Evolutionary conservation across 2,888 invertebrate species (phyloP).

Genomic region (Allacma fusca): DNA sequence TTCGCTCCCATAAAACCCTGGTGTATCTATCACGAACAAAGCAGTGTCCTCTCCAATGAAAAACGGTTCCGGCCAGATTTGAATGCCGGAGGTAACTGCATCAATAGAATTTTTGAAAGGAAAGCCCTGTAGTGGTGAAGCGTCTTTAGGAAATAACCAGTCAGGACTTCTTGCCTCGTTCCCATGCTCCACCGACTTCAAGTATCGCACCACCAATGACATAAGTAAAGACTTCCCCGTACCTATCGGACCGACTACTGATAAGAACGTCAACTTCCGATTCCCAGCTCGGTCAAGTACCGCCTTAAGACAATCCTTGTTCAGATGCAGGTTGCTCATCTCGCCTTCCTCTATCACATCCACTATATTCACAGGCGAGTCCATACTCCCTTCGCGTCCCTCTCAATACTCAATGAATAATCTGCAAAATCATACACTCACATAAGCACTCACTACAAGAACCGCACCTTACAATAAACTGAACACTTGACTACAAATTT

Average conservation of each 20-base stretch:
- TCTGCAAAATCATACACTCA: no score
- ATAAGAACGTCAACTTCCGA: background rate
- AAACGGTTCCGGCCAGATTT: background rate
- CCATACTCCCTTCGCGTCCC: no score
- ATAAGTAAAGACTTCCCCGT: constrained; percentile 2
- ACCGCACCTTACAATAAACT: no score
- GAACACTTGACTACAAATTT: no score
- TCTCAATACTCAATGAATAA: no score
- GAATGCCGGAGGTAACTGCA: background rate
- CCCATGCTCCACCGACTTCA: background rate
- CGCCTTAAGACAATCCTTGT: no score
- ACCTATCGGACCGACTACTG: background rate
- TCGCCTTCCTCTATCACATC: no score
- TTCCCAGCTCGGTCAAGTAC: no score
- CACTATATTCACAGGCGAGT: no score
- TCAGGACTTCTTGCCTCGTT: no score
- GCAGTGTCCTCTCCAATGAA: background rate
- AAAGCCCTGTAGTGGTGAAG: background rate
- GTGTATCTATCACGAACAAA: background rate
- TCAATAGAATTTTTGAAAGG: background rate
- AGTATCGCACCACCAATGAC: background rate
- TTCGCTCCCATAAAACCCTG: background rate
- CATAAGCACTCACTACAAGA: no score
- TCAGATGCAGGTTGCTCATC: no score
- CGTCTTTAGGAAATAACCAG: background rate